Evolutionary conservation across 2,888 invertebrate genomes (phyloP).

Genomic region (Pharmacophagus antenor): DNA sequence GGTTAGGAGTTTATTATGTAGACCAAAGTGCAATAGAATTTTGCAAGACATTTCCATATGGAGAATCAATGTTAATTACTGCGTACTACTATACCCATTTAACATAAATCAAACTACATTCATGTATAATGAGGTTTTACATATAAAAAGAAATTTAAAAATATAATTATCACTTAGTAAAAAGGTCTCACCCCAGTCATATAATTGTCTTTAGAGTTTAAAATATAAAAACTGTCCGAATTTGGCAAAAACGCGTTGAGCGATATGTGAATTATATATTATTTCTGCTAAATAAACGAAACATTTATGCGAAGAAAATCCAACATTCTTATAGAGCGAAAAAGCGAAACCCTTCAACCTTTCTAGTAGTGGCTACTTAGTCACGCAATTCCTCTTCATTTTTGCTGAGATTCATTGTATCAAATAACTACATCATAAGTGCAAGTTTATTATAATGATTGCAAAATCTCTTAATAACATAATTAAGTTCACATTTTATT

Average conservation of each 20-base stretch:
- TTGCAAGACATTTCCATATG: neutral
- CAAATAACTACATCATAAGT: slow-evolving; percentile 25
- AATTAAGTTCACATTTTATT: too few species aligned
- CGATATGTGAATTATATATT: neutral
- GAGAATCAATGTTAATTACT: neutral
- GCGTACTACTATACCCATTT: neutral
- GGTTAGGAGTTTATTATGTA: neutral
- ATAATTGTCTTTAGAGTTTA: too few species aligned
- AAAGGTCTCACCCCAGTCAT: too few species aligned
- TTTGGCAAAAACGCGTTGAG: neutral
- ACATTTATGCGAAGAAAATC: slow-evolving; percentile 26
- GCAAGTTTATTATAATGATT: slow-evolving; percentile 2
- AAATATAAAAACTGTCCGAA: neutral
- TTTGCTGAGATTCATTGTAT: slow-evolving; percentile 28
- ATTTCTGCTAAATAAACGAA: slow-evolving; percentile 11
- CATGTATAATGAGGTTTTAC: too few species aligned
- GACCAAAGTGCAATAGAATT: neutral
- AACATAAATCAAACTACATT: too few species aligned
- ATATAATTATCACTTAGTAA: too few species aligned
- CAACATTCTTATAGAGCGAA: slow-evolving; percentile 24
- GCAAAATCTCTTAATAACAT: neutral
- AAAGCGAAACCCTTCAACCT: slow-evolving; percentile 23
- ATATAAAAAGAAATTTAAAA: too few species aligned
- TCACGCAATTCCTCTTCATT: slow-evolving; percentile 32
- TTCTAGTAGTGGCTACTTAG: slow-evolving; percentile 28